Base-by-base conservation (phyloP, 2,797 vertebrate genomes). In the Hipposideros larvatus region DNA sequence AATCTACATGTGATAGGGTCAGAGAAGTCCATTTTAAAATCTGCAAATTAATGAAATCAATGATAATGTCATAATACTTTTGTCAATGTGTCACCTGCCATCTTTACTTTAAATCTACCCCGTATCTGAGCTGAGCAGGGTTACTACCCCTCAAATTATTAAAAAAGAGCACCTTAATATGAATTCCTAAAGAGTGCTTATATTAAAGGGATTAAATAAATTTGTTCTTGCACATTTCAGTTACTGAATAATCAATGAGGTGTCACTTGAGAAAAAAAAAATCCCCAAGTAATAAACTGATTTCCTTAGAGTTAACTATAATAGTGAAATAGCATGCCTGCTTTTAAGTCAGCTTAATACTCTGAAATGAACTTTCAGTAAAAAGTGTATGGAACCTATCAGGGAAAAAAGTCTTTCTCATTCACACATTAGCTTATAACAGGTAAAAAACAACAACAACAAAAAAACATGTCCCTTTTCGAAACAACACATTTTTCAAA, bases 361-460 rank as follows among this genome's bases (percentile, higher is more conserved):
- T 89, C 63, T 53, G 78, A 96, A 88, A 51, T 68, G 31, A 80
- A n/a, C 21, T 84, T 92, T 85, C 53, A 75, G 28, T 37, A 73
- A 94, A 95, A 13, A 22, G 48, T 63, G 53, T 34, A 79, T 77
- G 46, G 28, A 74, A 24, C 26, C 28, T 13, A 82, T 26, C 11
- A 55, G 18, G 48, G 13, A 61, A 63, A 31, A 63, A 48, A 51
- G 65, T 11, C 21, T 57, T 65, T 46, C 10, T 22, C 28, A 84
- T 41, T 83, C 79, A 61, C 26, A 75, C 13, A 61, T 80, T 55
- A 84, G 28, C 53, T 85, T 90, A 14, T 53, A 68, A 74, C 22
- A 85, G 41, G 75, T 57, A 22, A 88, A 87, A 75, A 43, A 16
- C 51, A 53, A 15, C 34, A 34, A 34, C 34, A 34, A 34, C 34